Conservation (phyloP, 2,113 vertebrate genomes). For the Oreotrochilus melanogaster region DNA sequence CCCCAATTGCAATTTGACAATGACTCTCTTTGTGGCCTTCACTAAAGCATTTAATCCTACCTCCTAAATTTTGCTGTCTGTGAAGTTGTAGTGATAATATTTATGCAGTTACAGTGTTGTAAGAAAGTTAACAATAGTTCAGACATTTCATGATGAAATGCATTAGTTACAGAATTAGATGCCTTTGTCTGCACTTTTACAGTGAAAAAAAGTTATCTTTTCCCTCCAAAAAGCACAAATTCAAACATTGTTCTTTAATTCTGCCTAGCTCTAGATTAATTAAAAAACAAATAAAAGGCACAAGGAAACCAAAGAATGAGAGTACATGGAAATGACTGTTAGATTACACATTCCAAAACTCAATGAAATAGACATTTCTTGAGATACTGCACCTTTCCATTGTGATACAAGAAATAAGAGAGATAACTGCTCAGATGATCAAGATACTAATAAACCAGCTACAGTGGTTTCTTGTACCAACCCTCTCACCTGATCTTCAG, state of each 20-base stretch:
- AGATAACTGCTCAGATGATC: neutral
- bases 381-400: neutral
- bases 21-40: neutral
- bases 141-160: neutral
- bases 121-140: neutral
- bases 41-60: neutral
- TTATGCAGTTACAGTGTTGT: neutral
- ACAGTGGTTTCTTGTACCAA: neutral
- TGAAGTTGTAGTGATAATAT: neutral
- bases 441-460: neutral
- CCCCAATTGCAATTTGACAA: neutral
- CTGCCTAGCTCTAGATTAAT: neutral
- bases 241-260: neutral
- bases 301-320: neutral
- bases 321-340: neutral
- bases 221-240: neutral
- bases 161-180: neutral
- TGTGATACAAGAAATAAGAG: neutral
- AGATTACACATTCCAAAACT: neutral
- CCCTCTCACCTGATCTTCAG: neutral
- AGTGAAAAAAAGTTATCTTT: neutral
- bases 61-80: neutral
- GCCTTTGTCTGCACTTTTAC: neutral
- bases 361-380: neutral
- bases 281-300: neutral